Evolutionary conservation across 2,888 invertebrate species (phyloP), one percentile per base, ranked within the genome.

Genomic region (Scaptomyza polygonia): DNA sequence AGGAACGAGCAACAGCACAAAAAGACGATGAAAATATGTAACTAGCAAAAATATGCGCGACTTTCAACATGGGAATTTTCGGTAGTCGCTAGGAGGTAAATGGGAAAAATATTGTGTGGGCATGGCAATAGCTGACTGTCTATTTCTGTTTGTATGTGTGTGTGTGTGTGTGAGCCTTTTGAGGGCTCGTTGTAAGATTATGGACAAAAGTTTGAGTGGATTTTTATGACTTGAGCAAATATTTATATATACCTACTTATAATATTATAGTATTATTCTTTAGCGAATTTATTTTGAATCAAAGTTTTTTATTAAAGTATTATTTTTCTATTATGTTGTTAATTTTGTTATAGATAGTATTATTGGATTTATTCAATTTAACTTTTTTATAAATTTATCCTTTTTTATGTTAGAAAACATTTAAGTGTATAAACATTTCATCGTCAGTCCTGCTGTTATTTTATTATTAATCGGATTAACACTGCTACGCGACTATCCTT

Each of bases 31-130:
- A 39, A 9, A 39, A 16, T 16, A 9, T 62, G 36, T 44, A 75
- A 67, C 71, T 75, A 75, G 67, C 67, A 44, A 30, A 75, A 75
- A 74, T 75, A 71, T 73, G 71, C 55, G 47, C 51, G 43, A 65
- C 40, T 70, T 47, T 61, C 18, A 34, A 47, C 56, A 53, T 69
- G 59, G 59, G 61, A 57, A 73, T 74, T 39, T 8, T 3, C 7
- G 12, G 51, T 70, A 66, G 57, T 57, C 70, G 11, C 32, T 52
- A 53, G 36, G 49, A 42, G 42, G 39, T 27, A 32, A 27, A 53
- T 70, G 56, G 52, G 44, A 21, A 32, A 21, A 25, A 39, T 58
- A n/a, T 39, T 52, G 25, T 36, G 45, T 29, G 32, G 21, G 71
- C 30, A 51, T 36, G 64, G 56, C 52, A 36, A 14, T 32, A 32